A percentile compares a stretch with the other conserved stretches of the same genome.
Evolutionary conservation across 92 coral and sea anemone genomes (phyloP).

Genomic region (Epizoanthus illoricatus): DNA sequence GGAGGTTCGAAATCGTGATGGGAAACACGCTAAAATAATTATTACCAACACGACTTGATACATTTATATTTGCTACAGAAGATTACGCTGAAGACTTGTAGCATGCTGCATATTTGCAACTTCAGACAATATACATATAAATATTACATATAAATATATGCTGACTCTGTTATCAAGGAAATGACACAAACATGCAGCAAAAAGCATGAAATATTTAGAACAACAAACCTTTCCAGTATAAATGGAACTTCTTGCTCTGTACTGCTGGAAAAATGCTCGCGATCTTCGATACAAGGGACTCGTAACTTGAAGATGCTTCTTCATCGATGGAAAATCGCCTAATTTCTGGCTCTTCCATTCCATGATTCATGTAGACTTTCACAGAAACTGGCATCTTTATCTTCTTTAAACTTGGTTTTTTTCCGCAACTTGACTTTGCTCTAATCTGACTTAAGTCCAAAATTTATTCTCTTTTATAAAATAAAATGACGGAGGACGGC

Average conservation of each 20-base stretch:
- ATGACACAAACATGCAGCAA: neutral
- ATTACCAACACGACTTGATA: too few species aligned
- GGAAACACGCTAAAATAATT: too few species aligned
- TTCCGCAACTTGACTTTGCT: neutral
- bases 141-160: neutral
- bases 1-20: too few species aligned
- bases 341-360: conserved; percentile 52
- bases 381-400: conserved; percentile 46
- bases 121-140: too few species aligned
- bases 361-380: conserved; percentile 37
- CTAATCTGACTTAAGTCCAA: neutral
- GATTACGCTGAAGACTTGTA: too few species aligned
- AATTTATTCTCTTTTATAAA: neutral
- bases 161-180: neutral
- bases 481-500: neutral
- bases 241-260: conserved; percentile 52
- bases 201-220: neutral
- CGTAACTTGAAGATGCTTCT: conserved; percentile 53
- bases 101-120: too few species aligned
- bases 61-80: too few species aligned
- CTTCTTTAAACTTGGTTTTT: neutral
- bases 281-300: conserved; percentile 52
- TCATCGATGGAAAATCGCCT: conserved; percentile 64
- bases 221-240: conserved; percentile 61
- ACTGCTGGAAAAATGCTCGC: conserved; percentile 51